Evolutionary conservation across 2,888 invertebrate species (phyloP).

Genomic region (Diplazon laetatorius): DNA sequence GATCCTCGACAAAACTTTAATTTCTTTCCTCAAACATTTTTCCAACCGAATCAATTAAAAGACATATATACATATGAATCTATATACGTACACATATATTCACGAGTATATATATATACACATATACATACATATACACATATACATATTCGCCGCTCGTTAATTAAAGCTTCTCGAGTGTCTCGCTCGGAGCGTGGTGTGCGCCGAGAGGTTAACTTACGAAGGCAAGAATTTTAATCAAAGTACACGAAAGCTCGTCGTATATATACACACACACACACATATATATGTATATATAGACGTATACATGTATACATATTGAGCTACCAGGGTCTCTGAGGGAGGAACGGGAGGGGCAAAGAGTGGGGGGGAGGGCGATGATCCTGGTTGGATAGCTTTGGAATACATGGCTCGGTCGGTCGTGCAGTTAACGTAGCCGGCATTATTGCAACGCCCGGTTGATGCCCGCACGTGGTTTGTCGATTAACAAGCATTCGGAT

Average conservation of each 20-base stretch:
- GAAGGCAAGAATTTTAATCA: constrained; percentile 58
- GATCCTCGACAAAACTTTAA: no score
- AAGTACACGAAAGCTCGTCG: constrained; percentile 41
- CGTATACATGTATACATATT: constrained; percentile 31
- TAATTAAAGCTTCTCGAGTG: constrained; percentile 59
- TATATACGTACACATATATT: no score
- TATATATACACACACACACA: constrained; percentile 27
- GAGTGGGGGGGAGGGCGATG: no score
- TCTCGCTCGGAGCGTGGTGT: constrained; percentile 22
- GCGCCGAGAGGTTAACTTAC: not conserved
- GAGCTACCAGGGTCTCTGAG: not conserved
- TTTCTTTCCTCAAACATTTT: no score
- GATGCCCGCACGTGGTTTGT: constrained; percentile 44
- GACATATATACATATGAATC: no score
- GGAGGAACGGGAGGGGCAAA: no score
- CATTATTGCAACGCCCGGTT: constrained; percentile 8
- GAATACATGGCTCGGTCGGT: not conserved
- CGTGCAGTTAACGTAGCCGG: constrained; percentile 4
- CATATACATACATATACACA: no score
- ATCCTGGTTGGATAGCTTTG: constrained; percentile 24
- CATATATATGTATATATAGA: no score
- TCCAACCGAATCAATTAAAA: no score
- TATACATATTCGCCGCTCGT: constrained; percentile 54
- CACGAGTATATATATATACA: no score
- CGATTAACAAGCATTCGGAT: constrained; percentile 50